A percentile compares a stretch with the other conserved stretches of the same genome.
phyloP scores from a whole-genome alignment of 2,113 vertebrate species.

The Romanogobio albipinnatus region DNA sequence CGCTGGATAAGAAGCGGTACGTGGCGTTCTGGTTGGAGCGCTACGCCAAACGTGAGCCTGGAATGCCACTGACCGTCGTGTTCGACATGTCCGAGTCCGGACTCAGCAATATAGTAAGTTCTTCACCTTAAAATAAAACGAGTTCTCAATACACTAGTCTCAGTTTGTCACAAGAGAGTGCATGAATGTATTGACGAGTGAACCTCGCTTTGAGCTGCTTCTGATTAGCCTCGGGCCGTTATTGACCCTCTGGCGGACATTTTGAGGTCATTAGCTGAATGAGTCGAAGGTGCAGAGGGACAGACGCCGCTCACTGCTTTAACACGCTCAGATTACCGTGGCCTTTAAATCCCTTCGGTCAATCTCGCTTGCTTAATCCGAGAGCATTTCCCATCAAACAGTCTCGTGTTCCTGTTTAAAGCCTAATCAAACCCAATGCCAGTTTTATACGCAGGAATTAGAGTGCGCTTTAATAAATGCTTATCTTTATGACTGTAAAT shows the following conservation, averaged over 20 bases:
- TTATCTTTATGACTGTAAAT: conserved; percentile 12
- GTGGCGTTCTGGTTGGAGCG: conserved; percentile 96
- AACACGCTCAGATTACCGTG: conserved; percentile 72
- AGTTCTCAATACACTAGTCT: neutral
- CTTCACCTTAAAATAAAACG: neutral
- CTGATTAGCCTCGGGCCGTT: neutral
- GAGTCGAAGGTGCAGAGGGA: conserved; percentile 52
- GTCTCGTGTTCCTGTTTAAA: conserved; percentile 4
- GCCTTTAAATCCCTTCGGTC: conserved; percentile 75
- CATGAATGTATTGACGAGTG: neutral
- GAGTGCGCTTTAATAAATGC: conserved; percentile 58
- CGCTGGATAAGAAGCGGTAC: conserved; percentile 91
- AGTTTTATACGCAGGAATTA: conserved; percentile 60
- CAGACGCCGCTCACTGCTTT: conserved; percentile 65
- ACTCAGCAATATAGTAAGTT: conserved; percentile 91
- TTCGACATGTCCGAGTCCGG: conserved; percentile 96
- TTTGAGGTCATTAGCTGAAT: conserved; percentile 50
- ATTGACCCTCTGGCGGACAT: conserved; percentile 8
- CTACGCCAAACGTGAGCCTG: conserved; percentile 90
- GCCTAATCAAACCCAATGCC: neutral
- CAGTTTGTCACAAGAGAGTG: neutral
- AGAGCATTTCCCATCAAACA: conserved; percentile 32
- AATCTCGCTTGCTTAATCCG: conserved; percentile 65
- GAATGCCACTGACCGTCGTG: conserved; percentile 91
- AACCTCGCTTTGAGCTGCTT: neutral